Evolutionary conservation across 2,888 invertebrate species (phyloP).

Genomic region (Halictus quadricinctus): DNA sequence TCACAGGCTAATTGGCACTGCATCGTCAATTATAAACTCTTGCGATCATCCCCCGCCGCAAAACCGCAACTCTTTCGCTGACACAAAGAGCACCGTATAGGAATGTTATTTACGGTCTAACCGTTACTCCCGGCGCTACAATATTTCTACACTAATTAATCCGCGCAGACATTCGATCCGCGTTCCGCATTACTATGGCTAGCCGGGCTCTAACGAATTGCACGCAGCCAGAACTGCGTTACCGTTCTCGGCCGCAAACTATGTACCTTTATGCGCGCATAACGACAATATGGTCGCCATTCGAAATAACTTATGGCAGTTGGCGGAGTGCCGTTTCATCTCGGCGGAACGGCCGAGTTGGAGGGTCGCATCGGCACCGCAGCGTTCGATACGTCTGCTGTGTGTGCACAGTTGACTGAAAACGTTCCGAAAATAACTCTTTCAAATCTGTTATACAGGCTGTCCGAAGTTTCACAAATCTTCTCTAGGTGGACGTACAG

Average conservation of each 20-base stretch:
- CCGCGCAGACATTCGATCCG: not conserved
- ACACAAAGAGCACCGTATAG: not conserved
- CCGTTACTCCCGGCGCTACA: not conserved
- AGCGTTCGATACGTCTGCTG: conserved; percentile 33
- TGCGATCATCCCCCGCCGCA: too few relatives aligned
- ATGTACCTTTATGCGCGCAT: not conserved
- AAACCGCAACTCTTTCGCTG: too few relatives aligned
- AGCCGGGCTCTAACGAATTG: not conserved
- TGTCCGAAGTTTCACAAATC: too few relatives aligned
- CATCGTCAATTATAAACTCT: too few relatives aligned
- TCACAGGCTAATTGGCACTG: too few relatives aligned
- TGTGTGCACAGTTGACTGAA: not conserved
- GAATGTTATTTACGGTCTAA: not conserved
- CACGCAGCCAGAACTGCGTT: not conserved
- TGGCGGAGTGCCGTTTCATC: conserved; percentile 34
- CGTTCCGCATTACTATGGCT: not conserved
- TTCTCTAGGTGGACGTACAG: too few relatives aligned
- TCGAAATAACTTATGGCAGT: conserved; percentile 18
- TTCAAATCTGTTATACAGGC: too few relatives aligned
- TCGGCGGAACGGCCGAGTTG: not conserved
- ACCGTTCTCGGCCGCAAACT: conserved; percentile 1
- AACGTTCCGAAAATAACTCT: too few relatives aligned
- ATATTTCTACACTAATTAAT: not conserved
- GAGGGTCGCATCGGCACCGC: not conserved
- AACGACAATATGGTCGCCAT: conserved; percentile 33